phyloP scores from a whole-genome alignment of 2,113 vertebrate species.

The Myrmecophaga tridactyla region DNA sequence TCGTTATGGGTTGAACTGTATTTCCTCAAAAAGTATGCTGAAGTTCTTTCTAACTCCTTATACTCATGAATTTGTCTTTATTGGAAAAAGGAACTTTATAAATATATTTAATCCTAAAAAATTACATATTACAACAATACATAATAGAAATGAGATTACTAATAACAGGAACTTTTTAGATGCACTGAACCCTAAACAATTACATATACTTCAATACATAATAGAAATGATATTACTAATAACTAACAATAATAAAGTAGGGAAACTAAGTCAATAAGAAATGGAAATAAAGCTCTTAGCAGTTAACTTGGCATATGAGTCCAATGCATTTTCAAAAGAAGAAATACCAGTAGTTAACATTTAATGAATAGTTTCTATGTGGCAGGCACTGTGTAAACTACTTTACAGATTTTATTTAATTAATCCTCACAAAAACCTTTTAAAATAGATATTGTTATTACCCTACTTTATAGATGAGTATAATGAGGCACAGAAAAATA shows the following conservation, averaged over 20 bases:
- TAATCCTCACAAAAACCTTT: slow-evolving; percentile 2
- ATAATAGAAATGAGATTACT: slow-evolving; percentile 22
- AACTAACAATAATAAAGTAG: slow-evolving; percentile 4
- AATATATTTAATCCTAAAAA: slow-evolving; percentile 15
- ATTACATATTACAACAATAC: slow-evolving; percentile 27
- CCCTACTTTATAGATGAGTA: background rate
- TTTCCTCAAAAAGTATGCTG: too few species aligned
- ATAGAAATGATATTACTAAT: background rate
- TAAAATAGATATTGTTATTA: background rate
- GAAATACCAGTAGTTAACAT: background rate
- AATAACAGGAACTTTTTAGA: too few species aligned
- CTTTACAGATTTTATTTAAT: background rate
- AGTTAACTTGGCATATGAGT: slow-evolving; percentile 6
- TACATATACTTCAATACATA: too few species aligned
- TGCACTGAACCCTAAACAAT: slow-evolving; percentile 39
- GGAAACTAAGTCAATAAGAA: background rate
- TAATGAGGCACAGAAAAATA: background rate
- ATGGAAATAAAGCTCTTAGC: slow-evolving; percentile 44
- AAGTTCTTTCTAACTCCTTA: too few species aligned
- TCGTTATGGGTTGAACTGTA: background rate
- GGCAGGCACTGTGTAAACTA: background rate
- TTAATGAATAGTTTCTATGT: background rate
- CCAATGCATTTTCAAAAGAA: slow-evolving; percentile 27
- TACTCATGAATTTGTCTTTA: too few species aligned
- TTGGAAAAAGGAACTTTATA: too few species aligned